Evolutionary conservation across 2,888 invertebrate species (phyloP), one percentile per base, ranked within the genome.

Genomic region (Ichneumon xanthorius): DNA sequence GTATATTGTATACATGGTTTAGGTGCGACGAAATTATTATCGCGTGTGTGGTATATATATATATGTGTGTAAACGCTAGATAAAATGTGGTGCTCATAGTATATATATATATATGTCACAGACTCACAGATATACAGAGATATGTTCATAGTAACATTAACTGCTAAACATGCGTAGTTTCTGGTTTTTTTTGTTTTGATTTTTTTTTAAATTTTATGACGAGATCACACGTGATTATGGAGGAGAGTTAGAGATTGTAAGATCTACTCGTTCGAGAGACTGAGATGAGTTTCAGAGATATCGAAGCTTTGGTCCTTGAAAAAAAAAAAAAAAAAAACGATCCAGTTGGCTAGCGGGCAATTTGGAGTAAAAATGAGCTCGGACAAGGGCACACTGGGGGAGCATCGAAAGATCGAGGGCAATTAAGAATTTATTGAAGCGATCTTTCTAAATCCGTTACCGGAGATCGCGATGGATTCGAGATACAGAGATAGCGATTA

Each of bases 11-110:
- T 70, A 58, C 33, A 48, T 71, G 22, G 55, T 22, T 22, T 22
- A 55, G 55, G 55, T 55, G 55, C 55, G 55, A 9, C 19, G 55
- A 55, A 55, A 22, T 55, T 55, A 55, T 55, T 55, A 55, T 55
- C 37, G 72, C 19, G 72, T 53, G 37, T 58, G 30, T 40, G 37
- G n/a, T 16, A n/a, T 48, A 6, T 33, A 30, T 33, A 14, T 71
- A 33, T 37, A 19, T 16, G 58, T 73, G 61, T 45, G 30, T 75
- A 30, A 9, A 11, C 16, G 72, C 72, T 72, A 72, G 40, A 40
- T 55, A 78, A 72, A 72, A 80, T 73, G 55, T 48, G 67, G 80
- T 80, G 80, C 80, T 80, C 67, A 73, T 45, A 68, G 9, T 40
- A 11, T 40, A 40, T 40, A 40, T 73, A 73, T 73, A 61, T 55